Conservation (phyloP, 1,140 invertebrate genomes). For the Subanguina moxae region DNA sequence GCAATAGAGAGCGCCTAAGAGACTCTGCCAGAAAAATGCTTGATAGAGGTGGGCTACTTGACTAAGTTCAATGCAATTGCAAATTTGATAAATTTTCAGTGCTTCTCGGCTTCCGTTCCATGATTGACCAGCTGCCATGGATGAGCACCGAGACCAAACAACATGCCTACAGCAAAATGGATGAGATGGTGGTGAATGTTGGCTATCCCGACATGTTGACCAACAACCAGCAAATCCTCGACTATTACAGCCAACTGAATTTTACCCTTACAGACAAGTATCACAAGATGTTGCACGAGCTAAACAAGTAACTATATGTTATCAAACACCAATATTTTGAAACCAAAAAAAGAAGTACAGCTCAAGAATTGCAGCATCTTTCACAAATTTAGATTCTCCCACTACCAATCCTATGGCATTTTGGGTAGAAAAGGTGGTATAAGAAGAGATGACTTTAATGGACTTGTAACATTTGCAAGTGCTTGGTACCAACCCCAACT, state of each 20-base stretch:
- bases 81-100: too few species aligned
- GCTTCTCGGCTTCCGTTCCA: slow-evolving; percentile 42
- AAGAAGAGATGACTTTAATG: slow-evolving; percentile 60
- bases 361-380: too few species aligned
- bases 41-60: neutral
- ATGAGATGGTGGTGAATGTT: neutral
- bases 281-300: neutral
- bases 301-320: too few species aligned
- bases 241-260: slow-evolving; percentile 4
- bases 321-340: too few species aligned
- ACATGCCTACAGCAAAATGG: neutral
- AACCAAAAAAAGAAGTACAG: too few species aligned
- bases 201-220: neutral
- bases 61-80: too few species aligned
- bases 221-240: neutral
- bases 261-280: slow-evolving; percentile 1
- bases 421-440: too few species aligned
- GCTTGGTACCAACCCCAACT: slow-evolving; percentile 64
- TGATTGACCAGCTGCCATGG: slow-evolving; percentile 53
- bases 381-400: too few species aligned
- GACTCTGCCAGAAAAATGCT: neutral
- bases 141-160: slow-evolving; percentile 43
- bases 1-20: too few species aligned
- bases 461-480: slow-evolving; percentile 64
- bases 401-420: too few species aligned